Base-by-base conservation (phyloP, 2,888 invertebrate species). In the Zelleria hepariella region DNA sequence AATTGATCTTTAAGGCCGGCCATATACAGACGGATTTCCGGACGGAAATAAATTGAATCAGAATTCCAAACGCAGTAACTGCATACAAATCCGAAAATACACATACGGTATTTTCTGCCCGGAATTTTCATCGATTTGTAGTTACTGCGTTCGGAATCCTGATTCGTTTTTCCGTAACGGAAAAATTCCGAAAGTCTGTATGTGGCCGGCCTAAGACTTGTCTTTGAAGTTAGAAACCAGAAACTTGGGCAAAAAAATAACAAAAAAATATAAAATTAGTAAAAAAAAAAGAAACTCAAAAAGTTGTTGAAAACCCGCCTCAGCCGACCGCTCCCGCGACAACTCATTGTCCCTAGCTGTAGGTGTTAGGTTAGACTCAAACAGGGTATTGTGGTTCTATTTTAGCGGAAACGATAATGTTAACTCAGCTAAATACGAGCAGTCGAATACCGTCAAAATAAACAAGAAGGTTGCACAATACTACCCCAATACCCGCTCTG, bases 331-430 rank as follows among this genome's bases (percentile, higher is more conserved):
- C 82, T 86, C 47, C 84, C 85, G 86, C 86, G 79, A 85, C 81
- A 75, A n/a, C 74, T 84, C 79, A 75, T 78, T 84, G 84, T 86
- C 86, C 83, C 83, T 87, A 87, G 87, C 79, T 80, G 74, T 86
- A 87, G 82, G 78, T 82, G 74, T 80, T 87, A 87, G 86, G 75
- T 79, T 80, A 85, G 79, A 79, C 70, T 82, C 77, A 76, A 86
- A 77, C 86, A 88, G 87, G 87, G 87, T 88, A 87, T 88, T 87
- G 87, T 80, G 87, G 87, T 87, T 85, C 85, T 87, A 86, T 87
- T 86, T 86, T 86, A 82, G 32, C 74, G 82, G 79, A 82, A 72
- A 82, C 76, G 84, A 80, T 80, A 74, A 73, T 69, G 72, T 75
- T 82, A 80, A 75, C 74, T 80, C 47, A 77, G 82, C 78, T 78